Conservation (phyloP, 2,797 vertebrate genomes). For the Gallinago solitaria region DNA sequence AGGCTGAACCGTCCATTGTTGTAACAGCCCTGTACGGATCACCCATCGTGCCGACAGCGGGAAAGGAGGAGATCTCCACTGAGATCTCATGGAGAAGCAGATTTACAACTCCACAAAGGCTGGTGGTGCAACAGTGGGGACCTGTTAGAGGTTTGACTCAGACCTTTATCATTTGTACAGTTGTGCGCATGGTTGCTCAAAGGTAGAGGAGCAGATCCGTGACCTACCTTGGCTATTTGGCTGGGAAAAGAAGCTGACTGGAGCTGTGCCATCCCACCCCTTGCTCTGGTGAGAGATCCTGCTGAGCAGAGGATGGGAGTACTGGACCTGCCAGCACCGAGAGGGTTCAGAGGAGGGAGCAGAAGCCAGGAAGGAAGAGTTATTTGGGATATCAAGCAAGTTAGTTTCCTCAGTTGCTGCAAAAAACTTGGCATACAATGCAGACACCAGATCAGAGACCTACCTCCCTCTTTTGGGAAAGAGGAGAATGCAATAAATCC, state of each 20-base stretch:
- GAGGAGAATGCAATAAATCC: not conserved
- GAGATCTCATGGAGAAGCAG: not conserved
- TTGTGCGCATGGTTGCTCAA: not conserved
- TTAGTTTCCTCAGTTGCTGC: not conserved
- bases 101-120: not conserved
- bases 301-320: not conserved
- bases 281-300: accelerated
- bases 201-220: not conserved
- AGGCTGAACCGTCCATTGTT: not conserved
- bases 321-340: not conserved
- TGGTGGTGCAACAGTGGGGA: not conserved
- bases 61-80: not conserved
- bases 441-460: not conserved
- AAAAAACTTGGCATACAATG: not conserved
- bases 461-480: not conserved
- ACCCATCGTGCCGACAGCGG: accelerated
- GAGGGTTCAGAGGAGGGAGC: not conserved
- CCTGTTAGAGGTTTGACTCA: not conserved
- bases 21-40: accelerated
- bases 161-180: not conserved
- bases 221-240: accelerated
- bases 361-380: not conserved
- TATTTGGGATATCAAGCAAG: not conserved
- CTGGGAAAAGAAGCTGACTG: not conserved
- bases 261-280: not conserved